A percentile compares a stretch with the other conserved stretches of the same genome.
phyloP scores from a whole-genome alignment of 2,797 vertebrate genomes.

The Ctenosaura bakeri region DNA sequence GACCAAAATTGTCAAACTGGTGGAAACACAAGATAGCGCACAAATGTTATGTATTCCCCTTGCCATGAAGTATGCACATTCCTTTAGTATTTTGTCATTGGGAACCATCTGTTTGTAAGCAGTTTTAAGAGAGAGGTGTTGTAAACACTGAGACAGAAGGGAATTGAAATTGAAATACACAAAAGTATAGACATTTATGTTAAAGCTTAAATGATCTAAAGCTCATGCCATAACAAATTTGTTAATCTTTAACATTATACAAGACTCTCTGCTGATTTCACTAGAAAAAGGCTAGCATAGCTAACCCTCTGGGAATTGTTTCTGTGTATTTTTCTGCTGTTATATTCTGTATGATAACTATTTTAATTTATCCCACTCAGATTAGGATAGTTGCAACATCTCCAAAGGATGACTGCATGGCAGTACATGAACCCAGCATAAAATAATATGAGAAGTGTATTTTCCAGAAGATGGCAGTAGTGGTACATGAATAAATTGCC shows the following conservation, averaged over 20 bases:
- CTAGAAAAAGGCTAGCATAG: background rate
- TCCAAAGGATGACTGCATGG: background rate
- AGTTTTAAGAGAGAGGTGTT: background rate
- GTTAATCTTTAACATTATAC: background rate
- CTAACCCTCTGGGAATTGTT: background rate
- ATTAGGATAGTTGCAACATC: background rate
- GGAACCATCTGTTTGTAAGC: background rate
- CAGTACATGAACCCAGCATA: background rate
- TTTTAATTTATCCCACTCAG: background rate
- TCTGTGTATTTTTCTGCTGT: background rate
- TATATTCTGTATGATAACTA: background rate
- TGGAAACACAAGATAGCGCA: background rate
- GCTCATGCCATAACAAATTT: background rate
- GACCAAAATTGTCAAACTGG: background rate
- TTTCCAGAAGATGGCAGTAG: conserved; percentile 81
- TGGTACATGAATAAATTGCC: conserved; percentile 39
- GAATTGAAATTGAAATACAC: background rate
- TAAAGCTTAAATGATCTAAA: background rate
- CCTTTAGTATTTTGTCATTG: background rate
- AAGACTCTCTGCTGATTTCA: background rate
- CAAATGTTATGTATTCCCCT: background rate
- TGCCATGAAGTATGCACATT: background rate
- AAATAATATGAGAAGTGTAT: background rate
- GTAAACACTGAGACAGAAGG: background rate
- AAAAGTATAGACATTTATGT: background rate